Conservation (phyloP, 1,140 invertebrate genomes). For the Drosophila kanapiae region DNA sequence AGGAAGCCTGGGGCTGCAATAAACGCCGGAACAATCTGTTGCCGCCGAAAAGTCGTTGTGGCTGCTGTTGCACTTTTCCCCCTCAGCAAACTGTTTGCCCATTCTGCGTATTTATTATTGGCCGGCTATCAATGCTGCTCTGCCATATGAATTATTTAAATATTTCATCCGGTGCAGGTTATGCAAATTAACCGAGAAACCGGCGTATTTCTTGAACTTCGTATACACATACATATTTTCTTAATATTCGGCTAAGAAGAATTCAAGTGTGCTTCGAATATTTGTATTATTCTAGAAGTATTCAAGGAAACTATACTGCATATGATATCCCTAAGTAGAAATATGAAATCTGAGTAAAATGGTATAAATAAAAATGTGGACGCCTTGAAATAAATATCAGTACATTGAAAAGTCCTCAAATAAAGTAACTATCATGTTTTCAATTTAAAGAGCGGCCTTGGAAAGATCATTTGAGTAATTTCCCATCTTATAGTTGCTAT, state of each 20-base stretch:
- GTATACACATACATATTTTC: not conserved
- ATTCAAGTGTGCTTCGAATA: too few species aligned
- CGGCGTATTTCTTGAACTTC: not conserved
- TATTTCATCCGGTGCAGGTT: not conserved
- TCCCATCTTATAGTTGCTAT: not conserved
- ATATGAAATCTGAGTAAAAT: too few species aligned
- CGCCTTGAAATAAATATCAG: too few species aligned
- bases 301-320: too few species aligned
- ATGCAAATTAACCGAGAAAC: constrained; percentile 7
- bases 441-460: not conserved
- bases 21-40: constrained; percentile 35
- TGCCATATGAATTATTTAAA: constrained; percentile 42
- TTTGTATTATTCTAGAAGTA: too few species aligned
- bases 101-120: constrained; percentile 53
- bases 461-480: constrained; percentile 1
- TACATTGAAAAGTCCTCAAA: too few species aligned
- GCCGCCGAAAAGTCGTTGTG: constrained; percentile 15
- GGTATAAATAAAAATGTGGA: too few species aligned
- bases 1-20: constrained; percentile 13
- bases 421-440: not conserved
- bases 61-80: constrained; percentile 4
- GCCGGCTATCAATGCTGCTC: constrained; percentile 24
- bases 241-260: too few species aligned
- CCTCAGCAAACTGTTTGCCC: constrained; percentile 18
- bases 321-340: too few species aligned